Base-by-base conservation (phyloP, 2,888 invertebrate species). In the Phaedon cochleariae region DNA sequence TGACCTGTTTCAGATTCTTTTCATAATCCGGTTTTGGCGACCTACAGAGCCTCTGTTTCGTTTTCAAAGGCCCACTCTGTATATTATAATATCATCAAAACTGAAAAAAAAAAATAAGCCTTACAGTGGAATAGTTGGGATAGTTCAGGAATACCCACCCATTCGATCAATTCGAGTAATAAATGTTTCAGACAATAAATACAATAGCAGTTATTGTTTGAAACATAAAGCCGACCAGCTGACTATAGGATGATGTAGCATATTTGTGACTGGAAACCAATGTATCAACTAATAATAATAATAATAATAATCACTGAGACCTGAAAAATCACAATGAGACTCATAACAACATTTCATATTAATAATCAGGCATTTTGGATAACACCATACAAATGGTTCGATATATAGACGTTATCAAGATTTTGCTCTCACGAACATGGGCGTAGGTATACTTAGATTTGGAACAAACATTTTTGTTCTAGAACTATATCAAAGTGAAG, bases 321-420 rank as follows among this genome's bases (percentile, higher is more conserved):
- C 55, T 37, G 67, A 54, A 51, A 68, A 66, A 68, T 63, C 55
- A 74, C 70, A 72, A 73, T 71, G 65, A 61, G 66, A 65, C 62
- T 64, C 68, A 70, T 71, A 74, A 73, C 73, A 74, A 72, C 72
- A 70, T 71, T 64, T 70, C 71, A 69, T 69, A 66, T 68, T 69
- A 74, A 70, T 73, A 74, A 74, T 72, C 71, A 67, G 62, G 66
- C 69, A 72, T 73, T 67, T 69, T 68, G 68, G 70, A 71, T 65
- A 65, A 64, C 65, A 65, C 60, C 34, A 62, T 71, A 65, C 65
- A 64, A 74, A 73, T 73, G 72, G 69, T 71, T 74, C 73, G 74
- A 76, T 76, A 75, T 76, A 75, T 72, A 76, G 75, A 76, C 75
- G 74, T 76, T 75, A 75, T 73, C 72, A 63, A 67, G 73, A 70